Conservation (phyloP, 2,797 vertebrate genomes). For the Trachops cirrhosus region DNA sequence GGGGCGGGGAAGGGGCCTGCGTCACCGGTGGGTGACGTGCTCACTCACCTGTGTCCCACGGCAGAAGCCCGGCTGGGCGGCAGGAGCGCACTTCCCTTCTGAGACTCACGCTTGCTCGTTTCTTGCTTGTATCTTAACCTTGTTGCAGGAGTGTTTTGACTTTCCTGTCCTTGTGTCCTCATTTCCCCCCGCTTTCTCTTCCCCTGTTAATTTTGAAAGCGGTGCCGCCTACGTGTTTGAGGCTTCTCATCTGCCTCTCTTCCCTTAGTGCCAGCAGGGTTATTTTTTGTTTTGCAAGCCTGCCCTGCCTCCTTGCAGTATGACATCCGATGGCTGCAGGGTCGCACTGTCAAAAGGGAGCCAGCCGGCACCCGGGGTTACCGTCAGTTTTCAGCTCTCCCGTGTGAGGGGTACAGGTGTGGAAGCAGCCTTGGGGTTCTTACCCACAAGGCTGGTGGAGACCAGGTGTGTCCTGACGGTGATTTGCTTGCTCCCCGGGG, state of each 20-base stretch:
- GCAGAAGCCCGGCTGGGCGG: neutral
- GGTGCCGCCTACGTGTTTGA: conserved; percentile 35
- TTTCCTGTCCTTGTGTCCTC: neutral
- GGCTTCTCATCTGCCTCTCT: conserved; percentile 55
- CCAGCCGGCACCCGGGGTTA: conserved; percentile 55
- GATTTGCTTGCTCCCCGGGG: conserved; percentile 52
- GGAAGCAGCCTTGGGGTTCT: conserved; percentile 54
- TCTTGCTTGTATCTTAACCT: conserved; percentile 16
- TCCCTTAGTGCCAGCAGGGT: conserved; percentile 55
- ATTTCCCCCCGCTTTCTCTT: neutral
- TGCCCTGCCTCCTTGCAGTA: conserved; percentile 47
- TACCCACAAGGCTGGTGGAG: conserved; percentile 39
- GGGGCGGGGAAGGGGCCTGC: neutral
- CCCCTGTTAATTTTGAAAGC: conserved; percentile 52
- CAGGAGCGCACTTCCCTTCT: conserved; percentile 13
- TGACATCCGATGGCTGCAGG: conserved; percentile 52
- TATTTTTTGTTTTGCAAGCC: conserved; percentile 60
- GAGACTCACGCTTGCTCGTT: neutral
- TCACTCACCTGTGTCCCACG: neutral
- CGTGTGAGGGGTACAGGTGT: conserved; percentile 45
- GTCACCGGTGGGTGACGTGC: neutral
- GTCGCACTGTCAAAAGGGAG: conserved; percentile 38
- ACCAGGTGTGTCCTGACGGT: conserved; percentile 45
- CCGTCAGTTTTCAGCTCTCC: conserved; percentile 53
- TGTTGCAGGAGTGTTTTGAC: conserved; percentile 1